These are phyloP conservation scores for Oreochromis grahami DNA, from an alignment of 2,797 vertebrate species.

Conservation along the genomic window DNA sequence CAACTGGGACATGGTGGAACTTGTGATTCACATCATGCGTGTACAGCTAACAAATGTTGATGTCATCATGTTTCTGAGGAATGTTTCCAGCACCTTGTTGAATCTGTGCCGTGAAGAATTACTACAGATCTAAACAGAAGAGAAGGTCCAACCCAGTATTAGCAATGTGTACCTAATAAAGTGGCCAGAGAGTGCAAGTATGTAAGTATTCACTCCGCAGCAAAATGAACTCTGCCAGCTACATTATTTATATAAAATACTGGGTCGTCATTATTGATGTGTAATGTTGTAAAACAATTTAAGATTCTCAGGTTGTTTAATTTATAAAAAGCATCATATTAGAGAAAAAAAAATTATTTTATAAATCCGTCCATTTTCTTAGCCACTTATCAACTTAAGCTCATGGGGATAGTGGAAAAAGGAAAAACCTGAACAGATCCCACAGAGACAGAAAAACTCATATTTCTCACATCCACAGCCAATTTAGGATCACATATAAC, in stretches of 20 bases:
- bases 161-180: neutral
- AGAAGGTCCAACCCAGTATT: accelerated
- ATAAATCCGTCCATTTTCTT: neutral
- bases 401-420: too few relatives aligned
- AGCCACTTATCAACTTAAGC: accelerated
- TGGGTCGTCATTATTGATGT: neutral
- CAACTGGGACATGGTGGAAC: neutral
- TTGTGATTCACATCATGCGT: accelerated
- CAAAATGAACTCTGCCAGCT: neutral
- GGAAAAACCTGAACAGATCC: neutral
- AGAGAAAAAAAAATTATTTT: accelerated
- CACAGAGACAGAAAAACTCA: neutral
- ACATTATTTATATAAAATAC: neutral
- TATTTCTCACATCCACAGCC: neutral
- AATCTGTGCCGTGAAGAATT: neutral
- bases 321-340: neutral
- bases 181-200: neutral
- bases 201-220: accelerated
- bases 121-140: neutral
- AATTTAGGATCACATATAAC: neutral
- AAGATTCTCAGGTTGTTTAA: neutral
- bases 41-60: accelerated
- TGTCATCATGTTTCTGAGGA: neutral
- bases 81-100: neutral
- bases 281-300: accelerated